Evolutionary conservation across 2,888 invertebrate genomes (phyloP), one percentile per base, ranked within the genome.

Genomic region (Homarus gammarus): DNA sequence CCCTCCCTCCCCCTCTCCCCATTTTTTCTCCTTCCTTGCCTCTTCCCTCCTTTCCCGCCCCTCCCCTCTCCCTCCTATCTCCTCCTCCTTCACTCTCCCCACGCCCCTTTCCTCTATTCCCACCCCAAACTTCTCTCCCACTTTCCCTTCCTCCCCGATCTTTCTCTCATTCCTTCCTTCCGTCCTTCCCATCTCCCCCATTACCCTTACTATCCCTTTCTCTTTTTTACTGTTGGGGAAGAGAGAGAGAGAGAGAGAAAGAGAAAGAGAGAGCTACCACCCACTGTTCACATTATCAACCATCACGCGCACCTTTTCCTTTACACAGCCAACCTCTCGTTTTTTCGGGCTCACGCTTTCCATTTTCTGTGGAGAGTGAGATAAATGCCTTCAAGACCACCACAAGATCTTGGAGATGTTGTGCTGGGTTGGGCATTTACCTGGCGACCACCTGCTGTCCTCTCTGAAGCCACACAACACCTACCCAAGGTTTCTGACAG

Each of bases 401-500:
- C 44, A 44, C 6, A 12, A 12, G 44, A 12, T 1, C 56, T 56
- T 56, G 56, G 22, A 56, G 56, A 56, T 56, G 56, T 56, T 56
- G 18, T 56, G 10, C 56, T 12, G 44, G 12, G 44, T 44, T 44
- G 12, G 44, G 5, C 44, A 44, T 12, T 5, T 44, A 44, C 44
- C 44, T 5, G 44, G 44, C 44, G 44, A 44, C 6, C 6, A n/a
- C n/a, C n/a, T n/a, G n/a, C n/a, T n/a, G n/a, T n/a, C n/a, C n/a
- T n/a, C n/a, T n/a, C n/a, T n/a, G n/a, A n/a, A n/a, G n/a, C n/a
- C n/a, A n/a, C n/a, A n/a, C n/a, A n/a, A n/a, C n/a, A n/a, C n/a
- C n/a, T 49, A 49, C 10, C 6, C 18, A 22, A 51, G 78, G 78
- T 78, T 78, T 78, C n/a, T 78, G 78, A 78, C 78, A 51, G 33